Base-by-base conservation (phyloP, 2,888 invertebrate species). In the Horisme vitalbata region DNA sequence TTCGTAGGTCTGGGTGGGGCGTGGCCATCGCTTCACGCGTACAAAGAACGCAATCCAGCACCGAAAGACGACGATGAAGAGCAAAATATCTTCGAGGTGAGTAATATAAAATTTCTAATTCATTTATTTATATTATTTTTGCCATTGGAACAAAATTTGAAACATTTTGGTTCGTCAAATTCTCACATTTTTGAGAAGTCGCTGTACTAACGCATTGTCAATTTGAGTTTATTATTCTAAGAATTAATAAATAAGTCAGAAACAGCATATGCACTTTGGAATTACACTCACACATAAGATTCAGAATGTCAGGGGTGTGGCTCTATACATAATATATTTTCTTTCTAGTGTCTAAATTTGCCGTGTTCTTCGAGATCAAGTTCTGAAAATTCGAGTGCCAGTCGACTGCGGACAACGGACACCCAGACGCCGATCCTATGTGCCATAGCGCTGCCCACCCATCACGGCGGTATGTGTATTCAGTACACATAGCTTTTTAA, bases 11-110 rank as follows among this genome's bases (percentile, higher is more conserved):
- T 95, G 90, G 93, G 94, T 73, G 94, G 95, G 89, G 92, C 92
- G 71, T 93, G 93, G 91, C 93, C 93, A 53, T 90, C 92, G 69
- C 91, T 93, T 74, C 91, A 93, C 63, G 89, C 92, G 57, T 92
- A 92, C 76, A 92, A 93, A 91, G 91, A 92, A 86, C 92, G 93
- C 80, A 79, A 84, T 65, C 75, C 82, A 79, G 80, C 78, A 24
- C 82, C 84, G 2, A 92, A 92, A 91, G 95, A 95, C 69, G 94
- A 95, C 55, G 96, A 96, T 56, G 97, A 97, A 79, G 97, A 97
- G 75, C 71, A 81, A 0, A 97, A 97, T 78, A 97, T 98, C 65
- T 98, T 98, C 88, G 97, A 97, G 96, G 97, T 97, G 83, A 90
- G 5, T 10, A 4, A 9, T 18, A 18, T 18, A 4, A 18, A n/a